phyloP scores from a whole-genome alignment of 1,140 invertebrate species.

The Mercenaria mercenaria region DNA sequence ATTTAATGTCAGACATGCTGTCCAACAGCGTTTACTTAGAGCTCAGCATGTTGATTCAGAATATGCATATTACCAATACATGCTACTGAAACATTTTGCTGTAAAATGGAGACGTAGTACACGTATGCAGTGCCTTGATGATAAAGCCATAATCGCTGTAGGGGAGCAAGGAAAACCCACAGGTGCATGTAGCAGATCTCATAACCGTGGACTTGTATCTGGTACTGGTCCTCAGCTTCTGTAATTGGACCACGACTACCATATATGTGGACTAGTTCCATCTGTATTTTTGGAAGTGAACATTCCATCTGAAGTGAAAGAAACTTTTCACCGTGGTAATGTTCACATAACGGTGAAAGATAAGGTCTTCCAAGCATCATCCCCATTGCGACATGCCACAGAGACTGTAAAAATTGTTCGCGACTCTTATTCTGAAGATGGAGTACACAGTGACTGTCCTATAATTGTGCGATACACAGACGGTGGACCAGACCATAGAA shows the following conservation, averaged over 20 bases:
- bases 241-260: constrained; percentile 48
- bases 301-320: constrained; percentile 25
- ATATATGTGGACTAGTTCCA: constrained; percentile 18
- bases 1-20: constrained; percentile 61
- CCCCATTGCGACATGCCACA: constrained; percentile 63
- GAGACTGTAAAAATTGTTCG: constrained; percentile 51
- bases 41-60: constrained; percentile 27
- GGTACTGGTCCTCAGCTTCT: not conserved
- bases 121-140: constrained; percentile 42
- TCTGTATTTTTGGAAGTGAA: constrained; percentile 38
- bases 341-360: constrained; percentile 69
- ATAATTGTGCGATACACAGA: constrained; percentile 67
- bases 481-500: constrained; percentile 72
- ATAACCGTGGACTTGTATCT: constrained; percentile 20
- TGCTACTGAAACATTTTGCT: constrained; percentile 42
- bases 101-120: not conserved
- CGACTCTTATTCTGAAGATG: constrained; percentile 25
- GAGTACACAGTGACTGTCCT: not conserved
- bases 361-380: constrained; percentile 66
- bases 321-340: constrained; percentile 64
- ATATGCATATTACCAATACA: constrained; percentile 24
- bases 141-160: constrained; percentile 62
- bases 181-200: constrained; percentile 37
- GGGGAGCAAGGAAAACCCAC: constrained; percentile 47
- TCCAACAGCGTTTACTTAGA: constrained; percentile 46